Base-by-base conservation (phyloP, 2,113 vertebrate species). In the Salvelinus sp. region DNA sequence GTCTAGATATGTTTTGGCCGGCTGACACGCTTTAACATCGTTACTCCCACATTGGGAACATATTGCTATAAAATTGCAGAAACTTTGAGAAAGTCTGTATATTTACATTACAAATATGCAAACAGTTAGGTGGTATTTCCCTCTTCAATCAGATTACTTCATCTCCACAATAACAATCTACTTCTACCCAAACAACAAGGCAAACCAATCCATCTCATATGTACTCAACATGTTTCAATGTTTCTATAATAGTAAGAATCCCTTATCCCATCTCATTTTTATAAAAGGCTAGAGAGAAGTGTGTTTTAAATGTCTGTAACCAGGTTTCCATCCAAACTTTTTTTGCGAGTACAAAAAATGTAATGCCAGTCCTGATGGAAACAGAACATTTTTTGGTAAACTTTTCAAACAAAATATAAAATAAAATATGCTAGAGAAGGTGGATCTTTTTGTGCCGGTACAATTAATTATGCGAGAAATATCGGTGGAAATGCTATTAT, bases 1-100 rank as follows among this genome's bases (percentile, higher is more conserved):
- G 90, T 91, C 90, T 91, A 89, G 90, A 92, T 92, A 92, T 90
- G 89, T 89, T 91, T 54, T 88, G 88, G 89, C 91, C 90, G 88
- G 88, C 83, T 86, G 87, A 92, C 86, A 88, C 86, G 89, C 78
- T 83, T 87, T 87, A 86, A 33, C 84, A 86, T 85, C 85, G 87
- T 89, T 82, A 82, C 87, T 84, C 89, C 79, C 20, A 68, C 70
- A 62, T 48, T 7, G 74, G 86, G 86, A 90, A 85, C 85, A 87
- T 92, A 92, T 92, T 93, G 91, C 93, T 92, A 90, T 91, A 90
- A 92, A 92, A 91, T 89, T 90, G 88, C 86, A 85, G 84, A 91
- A 89, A 92, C 67, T 78, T 85, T 81, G 83, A 85, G 85, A 89
- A 90, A 92, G 87, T 88, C 89, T 91, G 83, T 88, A 86, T 88